Conservation (phyloP, 1,140 invertebrate genomes). For the Hyposmocoma kahamanoa region DNA sequence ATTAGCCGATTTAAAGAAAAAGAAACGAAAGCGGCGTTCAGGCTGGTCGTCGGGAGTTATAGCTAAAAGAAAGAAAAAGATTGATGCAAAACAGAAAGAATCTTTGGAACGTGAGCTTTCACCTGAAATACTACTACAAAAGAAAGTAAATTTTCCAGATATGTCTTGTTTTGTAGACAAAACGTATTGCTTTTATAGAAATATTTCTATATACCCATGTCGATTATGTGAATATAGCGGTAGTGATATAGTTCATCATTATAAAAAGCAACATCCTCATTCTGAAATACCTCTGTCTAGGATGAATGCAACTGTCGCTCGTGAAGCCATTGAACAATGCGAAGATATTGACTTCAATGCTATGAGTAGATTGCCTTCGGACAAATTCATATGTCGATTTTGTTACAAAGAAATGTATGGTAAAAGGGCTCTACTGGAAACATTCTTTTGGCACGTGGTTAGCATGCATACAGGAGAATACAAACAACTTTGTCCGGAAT, state of each 20-base stretch:
- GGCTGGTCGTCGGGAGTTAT: conserved; percentile 47
- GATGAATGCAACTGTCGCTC: conserved; percentile 67
- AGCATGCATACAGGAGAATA: conserved; percentile 84
- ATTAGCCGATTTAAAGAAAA: conserved; percentile 38
- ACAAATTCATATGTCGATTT: conserved; percentile 65
- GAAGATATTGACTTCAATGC: conserved; percentile 42
- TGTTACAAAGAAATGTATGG: conserved; percentile 65
- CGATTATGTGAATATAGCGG: conserved; percentile 75
- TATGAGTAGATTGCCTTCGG: conserved; percentile 37
- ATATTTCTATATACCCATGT: conserved; percentile 64
- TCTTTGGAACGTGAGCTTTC: conserved; percentile 3
- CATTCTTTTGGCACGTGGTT: conserved; percentile 79
- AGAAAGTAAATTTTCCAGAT: conserved; percentile 22
- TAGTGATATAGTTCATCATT: conserved; percentile 79
- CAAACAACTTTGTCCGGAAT: conserved; percentile 76
- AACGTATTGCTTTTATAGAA: conserved; percentile 54
- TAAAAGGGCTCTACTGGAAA: conserved; percentile 42
- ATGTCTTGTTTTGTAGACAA: conserved; percentile 51
- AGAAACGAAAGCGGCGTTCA: conserved; percentile 39
- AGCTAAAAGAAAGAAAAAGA: conserved; percentile 45
- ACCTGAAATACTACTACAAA: conserved; percentile 1
- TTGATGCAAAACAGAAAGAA: conserved; percentile 14
- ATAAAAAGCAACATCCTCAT: conserved; percentile 76
- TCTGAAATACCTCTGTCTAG: conserved; percentile 79
- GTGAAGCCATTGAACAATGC: conserved; percentile 48